Conservation (phyloP, 2,888 invertebrate species). For the Lochmaea crataegi region DNA sequence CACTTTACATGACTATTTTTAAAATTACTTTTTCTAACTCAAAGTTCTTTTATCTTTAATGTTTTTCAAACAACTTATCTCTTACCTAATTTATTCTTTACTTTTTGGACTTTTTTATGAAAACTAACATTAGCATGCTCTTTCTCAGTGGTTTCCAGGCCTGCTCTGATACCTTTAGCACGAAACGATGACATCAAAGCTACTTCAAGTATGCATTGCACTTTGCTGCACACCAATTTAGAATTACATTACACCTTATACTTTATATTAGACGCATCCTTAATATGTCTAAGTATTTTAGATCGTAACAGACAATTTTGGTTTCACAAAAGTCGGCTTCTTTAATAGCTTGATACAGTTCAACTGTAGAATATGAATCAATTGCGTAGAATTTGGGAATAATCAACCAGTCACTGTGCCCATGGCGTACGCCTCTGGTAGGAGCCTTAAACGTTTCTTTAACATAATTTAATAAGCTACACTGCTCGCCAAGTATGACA, state of each 20-base stretch:
- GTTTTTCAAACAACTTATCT: background rate
- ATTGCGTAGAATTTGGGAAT: too few species aligned
- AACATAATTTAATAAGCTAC: too few species aligned
- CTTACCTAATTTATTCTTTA: constrained; percentile 29
- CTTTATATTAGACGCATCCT: background rate
- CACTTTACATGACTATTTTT: background rate
- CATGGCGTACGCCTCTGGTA: too few species aligned
- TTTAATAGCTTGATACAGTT: background rate
- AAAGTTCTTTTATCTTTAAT: background rate
- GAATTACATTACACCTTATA: constrained; percentile 14
- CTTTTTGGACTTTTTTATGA: constrained; percentile 12
- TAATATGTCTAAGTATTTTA: background rate
- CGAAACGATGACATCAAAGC: constrained; percentile 60
- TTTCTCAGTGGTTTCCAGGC: constrained; percentile 50
- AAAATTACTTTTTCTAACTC: background rate
- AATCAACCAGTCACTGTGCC: too few species aligned
- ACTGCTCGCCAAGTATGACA: too few species aligned
- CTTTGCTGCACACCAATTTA: constrained; percentile 28
- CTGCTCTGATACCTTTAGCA: constrained; percentile 58
- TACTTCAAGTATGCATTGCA: constrained; percentile 63
- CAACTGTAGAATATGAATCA: too few species aligned
- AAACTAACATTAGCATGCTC: constrained; percentile 29
- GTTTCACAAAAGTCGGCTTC: background rate
- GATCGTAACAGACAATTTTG: background rate
- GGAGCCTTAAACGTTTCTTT: too few species aligned